Evolutionary conservation across 37 sponge, comb jelly and placozoan species (phyloP).

Genomic region (Ephydatia muelleri): DNA sequence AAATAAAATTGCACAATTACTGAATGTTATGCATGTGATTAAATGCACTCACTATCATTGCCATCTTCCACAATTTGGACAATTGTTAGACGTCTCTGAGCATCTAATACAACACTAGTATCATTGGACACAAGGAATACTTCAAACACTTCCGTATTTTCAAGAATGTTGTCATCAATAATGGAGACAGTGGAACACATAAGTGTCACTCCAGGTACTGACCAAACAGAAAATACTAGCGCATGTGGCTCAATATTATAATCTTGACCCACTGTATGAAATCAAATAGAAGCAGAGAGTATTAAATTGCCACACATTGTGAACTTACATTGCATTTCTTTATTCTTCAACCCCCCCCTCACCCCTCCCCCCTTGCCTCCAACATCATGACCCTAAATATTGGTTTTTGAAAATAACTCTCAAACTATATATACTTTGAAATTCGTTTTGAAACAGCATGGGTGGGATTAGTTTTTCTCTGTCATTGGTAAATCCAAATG

Average conservation of each 20-base stretch:
- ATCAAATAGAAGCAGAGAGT: neutral
- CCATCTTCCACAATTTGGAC: neutral
- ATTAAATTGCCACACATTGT: too few relatives aligned
- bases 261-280: neutral
- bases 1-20: neutral
- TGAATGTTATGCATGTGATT: too few relatives aligned
- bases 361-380: too few relatives aligned
- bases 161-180: neutral
- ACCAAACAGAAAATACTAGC: neutral
- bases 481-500: too few relatives aligned
- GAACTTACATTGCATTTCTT: too few relatives aligned
- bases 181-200: neutral
- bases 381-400: too few relatives aligned
- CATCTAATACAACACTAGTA: neutral
- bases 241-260: neutral
- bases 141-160: neutral
- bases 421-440: too few relatives aligned
- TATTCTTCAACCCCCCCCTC: too few relatives aligned
- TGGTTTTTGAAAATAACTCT: too few relatives aligned
- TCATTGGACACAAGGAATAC: neutral
- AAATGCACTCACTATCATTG: neutral
- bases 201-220: neutral
- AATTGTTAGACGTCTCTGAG: neutral
- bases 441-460: too few relatives aligned
- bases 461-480: too few relatives aligned